These are phyloP conservation scores for Lymantria dispar DNA, from an alignment of 2,888 invertebrate genomes.

Conservation along the genomic window DNA sequence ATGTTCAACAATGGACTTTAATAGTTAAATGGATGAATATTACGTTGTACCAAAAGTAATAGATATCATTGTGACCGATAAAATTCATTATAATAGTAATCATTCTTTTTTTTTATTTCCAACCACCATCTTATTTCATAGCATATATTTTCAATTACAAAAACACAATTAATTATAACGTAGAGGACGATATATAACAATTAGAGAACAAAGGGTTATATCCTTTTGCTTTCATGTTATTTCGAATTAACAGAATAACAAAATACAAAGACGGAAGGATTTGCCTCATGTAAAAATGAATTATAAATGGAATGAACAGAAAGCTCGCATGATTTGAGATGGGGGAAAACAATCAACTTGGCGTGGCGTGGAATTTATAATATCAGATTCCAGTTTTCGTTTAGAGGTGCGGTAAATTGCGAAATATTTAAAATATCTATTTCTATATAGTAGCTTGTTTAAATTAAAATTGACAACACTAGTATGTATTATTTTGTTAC, in stretches of 20 bases:
- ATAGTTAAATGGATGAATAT: too few species aligned
- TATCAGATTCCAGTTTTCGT: slow-evolving; percentile 37
- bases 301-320: slow-evolving; percentile 42
- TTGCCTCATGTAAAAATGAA: slow-evolving; percentile 42
- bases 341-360: slow-evolving; percentile 44
- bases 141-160: slow-evolving; percentile 17
- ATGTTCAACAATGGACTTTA: too few species aligned
- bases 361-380: slow-evolving; percentile 44
- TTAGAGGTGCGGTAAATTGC: not conserved
- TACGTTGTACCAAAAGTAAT: too few species aligned
- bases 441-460: too few species aligned
- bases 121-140: slow-evolving; percentile 5
- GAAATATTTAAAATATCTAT: too few species aligned
- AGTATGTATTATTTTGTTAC: too few species aligned
- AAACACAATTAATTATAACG: slow-evolving; percentile 27
- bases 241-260: slow-evolving; percentile 38
- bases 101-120: slow-evolving; percentile 9
- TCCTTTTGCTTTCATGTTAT: slow-evolving; percentile 30
- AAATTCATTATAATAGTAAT: slow-evolving; percentile 3
- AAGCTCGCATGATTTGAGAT: slow-evolving; percentile 38
- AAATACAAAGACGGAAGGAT: slow-evolving; percentile 39
- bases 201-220: slow-evolving; percentile 24
- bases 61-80: slow-evolving; percentile 8
- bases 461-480: too few species aligned
- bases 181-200: slow-evolving; percentile 25